A percentile compares a stretch with the other conserved stretches of the same genome.
phyloP scores from a whole-genome alignment of 2,113 vertebrate species.

The Archilochus colubris region DNA sequence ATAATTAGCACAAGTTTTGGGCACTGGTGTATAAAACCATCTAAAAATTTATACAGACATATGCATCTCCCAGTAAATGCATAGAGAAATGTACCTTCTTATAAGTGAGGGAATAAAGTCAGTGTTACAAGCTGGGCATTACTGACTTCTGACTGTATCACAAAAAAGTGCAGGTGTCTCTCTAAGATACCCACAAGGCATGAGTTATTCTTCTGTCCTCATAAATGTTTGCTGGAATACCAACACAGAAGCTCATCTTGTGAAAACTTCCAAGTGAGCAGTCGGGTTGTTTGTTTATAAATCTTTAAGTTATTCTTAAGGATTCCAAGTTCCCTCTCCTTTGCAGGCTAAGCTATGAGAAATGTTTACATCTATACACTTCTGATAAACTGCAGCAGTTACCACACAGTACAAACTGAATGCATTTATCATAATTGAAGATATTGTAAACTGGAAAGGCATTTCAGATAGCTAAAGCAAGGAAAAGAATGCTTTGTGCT shows the following conservation, averaged over 20 bases:
- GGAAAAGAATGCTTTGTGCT: background rate
- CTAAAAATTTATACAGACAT: background rate
- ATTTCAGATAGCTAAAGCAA: background rate
- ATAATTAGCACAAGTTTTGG: background rate
- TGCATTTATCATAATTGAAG: rapidly evolving
- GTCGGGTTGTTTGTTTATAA: background rate
- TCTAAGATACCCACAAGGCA: background rate
- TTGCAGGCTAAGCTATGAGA: background rate
- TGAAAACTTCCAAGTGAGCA: background rate
- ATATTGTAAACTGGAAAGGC: background rate
- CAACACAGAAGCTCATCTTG: background rate
- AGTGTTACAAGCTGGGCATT: background rate
- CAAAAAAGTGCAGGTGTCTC: background rate
- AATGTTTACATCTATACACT: background rate
- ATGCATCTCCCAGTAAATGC: background rate
- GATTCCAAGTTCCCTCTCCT: background rate
- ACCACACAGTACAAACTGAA: background rate
- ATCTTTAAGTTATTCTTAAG: background rate
- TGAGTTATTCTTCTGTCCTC: background rate
- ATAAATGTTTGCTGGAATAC: background rate
- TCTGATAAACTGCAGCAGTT: background rate
- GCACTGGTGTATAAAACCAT: background rate
- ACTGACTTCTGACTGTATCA: background rate
- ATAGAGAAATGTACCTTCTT: background rate
- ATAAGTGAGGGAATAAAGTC: background rate